These are phyloP conservation scores for Hydrotaea diabolus DNA, from an alignment of 2,888 invertebrate species.

Conservation along the genomic window DNA sequence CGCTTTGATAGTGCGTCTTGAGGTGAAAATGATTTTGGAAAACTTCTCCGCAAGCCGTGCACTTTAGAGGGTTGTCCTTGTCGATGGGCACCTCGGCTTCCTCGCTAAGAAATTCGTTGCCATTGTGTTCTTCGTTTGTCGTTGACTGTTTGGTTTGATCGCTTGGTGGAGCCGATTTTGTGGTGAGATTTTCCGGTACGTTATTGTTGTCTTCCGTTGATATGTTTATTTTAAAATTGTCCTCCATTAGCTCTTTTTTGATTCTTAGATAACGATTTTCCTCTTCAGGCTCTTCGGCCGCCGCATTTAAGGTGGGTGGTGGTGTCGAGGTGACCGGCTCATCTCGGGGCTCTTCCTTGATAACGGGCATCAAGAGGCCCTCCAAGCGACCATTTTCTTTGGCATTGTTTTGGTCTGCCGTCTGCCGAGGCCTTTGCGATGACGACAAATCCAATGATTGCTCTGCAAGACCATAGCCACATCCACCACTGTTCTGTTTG, in stretches of 20 bases:
- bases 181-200: slow-evolving; percentile 69
- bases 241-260: slow-evolving; percentile 75
- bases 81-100: slow-evolving; percentile 93
- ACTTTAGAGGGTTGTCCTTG: slow-evolving; percentile 94
- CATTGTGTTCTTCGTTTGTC: slow-evolving; percentile 41
- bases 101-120: slow-evolving; percentile 54
- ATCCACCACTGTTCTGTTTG: background rate
- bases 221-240: slow-evolving; percentile 68
- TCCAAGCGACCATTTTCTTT: slow-evolving; percentile 41
- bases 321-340: slow-evolving; percentile 52
- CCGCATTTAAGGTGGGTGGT: slow-evolving; percentile 36
- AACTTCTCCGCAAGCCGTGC: slow-evolving; percentile 94
- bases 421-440: slow-evolving; percentile 30
- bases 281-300: slow-evolving; percentile 62
- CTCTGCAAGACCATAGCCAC: slow-evolving; percentile 38
- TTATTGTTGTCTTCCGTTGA: slow-evolving; percentile 69
- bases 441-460: slow-evolving; percentile 68
- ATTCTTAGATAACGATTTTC: slow-evolving; percentile 74
- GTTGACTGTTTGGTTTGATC: slow-evolving; percentile 3
- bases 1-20: slow-evolving; percentile 97
- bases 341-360: slow-evolving; percentile 72
- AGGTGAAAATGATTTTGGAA: slow-evolving; percentile 96
- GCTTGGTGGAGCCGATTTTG: slow-evolving; percentile 53
- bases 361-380: slow-evolving; percentile 57
- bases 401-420: background rate